phyloP scores from a whole-genome alignment of 2,797 vertebrate genomes.

The Cygnus olor region DNA sequence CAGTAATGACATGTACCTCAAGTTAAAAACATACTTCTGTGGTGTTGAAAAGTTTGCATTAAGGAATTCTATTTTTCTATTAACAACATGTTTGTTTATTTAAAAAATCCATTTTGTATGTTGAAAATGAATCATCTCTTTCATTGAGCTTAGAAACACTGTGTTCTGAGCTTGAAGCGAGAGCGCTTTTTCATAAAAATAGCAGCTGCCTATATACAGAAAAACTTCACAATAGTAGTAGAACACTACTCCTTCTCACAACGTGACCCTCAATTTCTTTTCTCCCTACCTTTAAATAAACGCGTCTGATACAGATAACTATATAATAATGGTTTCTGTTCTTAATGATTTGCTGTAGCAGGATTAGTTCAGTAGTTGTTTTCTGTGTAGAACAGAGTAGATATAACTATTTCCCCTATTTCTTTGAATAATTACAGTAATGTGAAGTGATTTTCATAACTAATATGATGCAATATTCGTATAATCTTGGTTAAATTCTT shows the following conservation, averaged over 20 bases:
- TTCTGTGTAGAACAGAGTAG: neutral
- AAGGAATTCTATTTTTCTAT: neutral
- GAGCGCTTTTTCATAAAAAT: neutral
- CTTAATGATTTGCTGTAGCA: neutral
- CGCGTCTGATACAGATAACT: neutral
- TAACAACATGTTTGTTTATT: neutral
- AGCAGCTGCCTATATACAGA: neutral
- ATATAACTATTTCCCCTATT: neutral
- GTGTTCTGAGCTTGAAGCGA: neutral
- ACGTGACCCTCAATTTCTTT: neutral
- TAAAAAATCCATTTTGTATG: neutral
- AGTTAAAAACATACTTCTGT: neutral
- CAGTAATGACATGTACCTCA: neutral
- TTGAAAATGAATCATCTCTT: neutral
- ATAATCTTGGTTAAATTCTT: neutral
- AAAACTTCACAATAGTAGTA: neutral
- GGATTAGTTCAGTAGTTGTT: neutral
- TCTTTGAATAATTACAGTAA: neutral
- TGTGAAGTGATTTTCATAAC: neutral
- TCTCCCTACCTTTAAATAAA: neutral
- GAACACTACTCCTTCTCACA: neutral
- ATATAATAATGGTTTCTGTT: neutral
- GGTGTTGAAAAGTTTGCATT: neutral
- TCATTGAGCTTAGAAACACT: neutral
- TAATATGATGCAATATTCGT: neutral